These are phyloP conservation scores for Macheiramphus alcinus DNA, from an alignment of 2,113 vertebrate genomes.

Conservation along the genomic window DNA sequence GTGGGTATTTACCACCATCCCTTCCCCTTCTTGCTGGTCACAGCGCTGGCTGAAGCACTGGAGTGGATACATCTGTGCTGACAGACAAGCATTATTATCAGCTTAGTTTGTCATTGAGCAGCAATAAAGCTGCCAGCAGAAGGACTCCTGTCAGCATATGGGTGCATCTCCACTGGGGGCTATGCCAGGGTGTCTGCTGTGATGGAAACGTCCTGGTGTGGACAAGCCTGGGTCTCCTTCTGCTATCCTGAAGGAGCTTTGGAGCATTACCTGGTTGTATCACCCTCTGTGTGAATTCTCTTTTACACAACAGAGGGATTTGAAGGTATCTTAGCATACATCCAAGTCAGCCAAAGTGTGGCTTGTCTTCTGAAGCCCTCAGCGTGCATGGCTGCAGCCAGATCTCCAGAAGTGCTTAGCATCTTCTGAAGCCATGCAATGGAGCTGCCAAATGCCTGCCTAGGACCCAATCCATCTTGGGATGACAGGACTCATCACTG, in stretches of 20 bases:
- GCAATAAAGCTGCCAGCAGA: neutral
- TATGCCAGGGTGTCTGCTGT: neutral
- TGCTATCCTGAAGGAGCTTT: neutral
- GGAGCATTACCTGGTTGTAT: neutral
- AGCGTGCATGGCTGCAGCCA: neutral
- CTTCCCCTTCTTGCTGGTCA: neutral
- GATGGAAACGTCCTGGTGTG: neutral
- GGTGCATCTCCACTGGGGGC: neutral
- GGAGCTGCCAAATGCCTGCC: neutral
- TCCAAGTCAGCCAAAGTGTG: neutral
- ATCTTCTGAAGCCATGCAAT: neutral
- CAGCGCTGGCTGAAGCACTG: neutral
- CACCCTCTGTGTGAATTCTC: neutral
- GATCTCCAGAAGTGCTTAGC: neutral
- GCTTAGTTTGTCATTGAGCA: neutral
- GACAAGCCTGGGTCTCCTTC: neutral
- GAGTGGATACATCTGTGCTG: neutral
- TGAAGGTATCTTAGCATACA: neutral
- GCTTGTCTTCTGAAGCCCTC: neutral
- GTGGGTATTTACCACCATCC: neutral
- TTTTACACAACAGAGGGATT: neutral
- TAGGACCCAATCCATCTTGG: neutral
- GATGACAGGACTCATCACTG: neutral
- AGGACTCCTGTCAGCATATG: neutral
- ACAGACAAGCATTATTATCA: neutral